Conservation (phyloP, 2,888 invertebrate species). For the Ophion obscuratus region DNA sequence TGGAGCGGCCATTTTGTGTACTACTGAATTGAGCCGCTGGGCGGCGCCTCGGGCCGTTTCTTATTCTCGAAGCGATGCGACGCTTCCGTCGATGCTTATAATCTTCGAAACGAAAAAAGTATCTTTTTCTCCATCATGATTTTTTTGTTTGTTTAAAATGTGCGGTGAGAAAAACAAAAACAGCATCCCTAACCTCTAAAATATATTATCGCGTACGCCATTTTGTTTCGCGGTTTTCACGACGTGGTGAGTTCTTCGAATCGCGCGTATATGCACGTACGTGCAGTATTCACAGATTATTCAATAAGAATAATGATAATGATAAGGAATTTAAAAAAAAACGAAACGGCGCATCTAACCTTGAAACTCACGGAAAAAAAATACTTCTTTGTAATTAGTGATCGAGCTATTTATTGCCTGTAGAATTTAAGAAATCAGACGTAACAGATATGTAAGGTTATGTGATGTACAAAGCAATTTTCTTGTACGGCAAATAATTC, state of each 20-base stretch:
- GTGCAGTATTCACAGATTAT: constrained; percentile 70
- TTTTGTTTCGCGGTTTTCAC: background rate
- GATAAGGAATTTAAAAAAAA: constrained; percentile 12
- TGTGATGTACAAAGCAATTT: constrained; percentile 60
- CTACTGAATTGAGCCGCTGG: background rate
- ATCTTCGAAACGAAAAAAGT: constrained; percentile 12
- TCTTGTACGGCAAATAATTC: constrained; percentile 49
- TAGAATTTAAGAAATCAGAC: constrained; percentile 67
- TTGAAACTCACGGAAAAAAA: constrained; percentile 58
- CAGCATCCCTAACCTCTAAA: background rate
- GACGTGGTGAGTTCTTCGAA: background rate
- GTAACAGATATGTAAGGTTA: constrained; percentile 29
- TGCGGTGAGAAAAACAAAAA: background rate
- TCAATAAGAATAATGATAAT: constrained; percentile 49
- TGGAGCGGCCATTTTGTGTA: background rate
- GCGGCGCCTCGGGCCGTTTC: background rate
- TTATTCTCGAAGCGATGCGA: background rate
- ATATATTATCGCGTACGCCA: background rate
- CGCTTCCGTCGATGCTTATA: background rate
- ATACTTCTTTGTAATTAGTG: constrained; percentile 64
- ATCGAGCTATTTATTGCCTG: constrained; percentile 72
- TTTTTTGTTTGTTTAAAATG: constrained; percentile 40
- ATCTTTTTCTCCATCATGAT: constrained; percentile 36
- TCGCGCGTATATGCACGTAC: constrained; percentile 63
- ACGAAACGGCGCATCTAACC: constrained; percentile 50